Evolutionary conservation across 1,140 invertebrate species (phyloP).

Genomic region (Ceratoteleas bidentatus): DNA sequence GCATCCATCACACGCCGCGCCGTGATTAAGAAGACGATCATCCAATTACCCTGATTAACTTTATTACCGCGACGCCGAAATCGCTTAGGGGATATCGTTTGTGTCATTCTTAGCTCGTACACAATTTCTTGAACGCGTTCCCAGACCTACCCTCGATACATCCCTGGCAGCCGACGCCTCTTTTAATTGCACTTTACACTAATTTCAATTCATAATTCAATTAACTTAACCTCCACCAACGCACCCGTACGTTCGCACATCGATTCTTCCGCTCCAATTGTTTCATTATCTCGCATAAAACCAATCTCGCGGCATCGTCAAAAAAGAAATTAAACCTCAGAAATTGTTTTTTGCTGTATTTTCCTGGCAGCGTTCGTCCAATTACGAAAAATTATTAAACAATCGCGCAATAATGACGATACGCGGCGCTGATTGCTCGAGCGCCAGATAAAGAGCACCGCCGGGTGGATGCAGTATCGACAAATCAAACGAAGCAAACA

Average conservation of each 20-base stretch:
- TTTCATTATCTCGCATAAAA: constrained; percentile 28
- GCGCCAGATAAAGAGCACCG: constrained; percentile 8
- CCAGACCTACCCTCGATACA: not conserved
- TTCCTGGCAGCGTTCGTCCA: not conserved
- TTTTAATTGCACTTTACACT: constrained; percentile 23
- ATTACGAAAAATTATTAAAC: constrained; percentile 17
- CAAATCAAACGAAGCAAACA: constrained; percentile 17
- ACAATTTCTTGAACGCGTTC: constrained; percentile 33
- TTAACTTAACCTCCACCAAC: constrained; percentile 6
- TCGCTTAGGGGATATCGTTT: constrained; percentile 40
- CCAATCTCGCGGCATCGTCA: not conserved
- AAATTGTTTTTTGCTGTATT: not conserved
- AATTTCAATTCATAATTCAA: constrained; percentile 28
- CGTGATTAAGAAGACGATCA: constrained; percentile 75
- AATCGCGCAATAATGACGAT: constrained; percentile 10
- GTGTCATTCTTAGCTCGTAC: constrained; percentile 20
- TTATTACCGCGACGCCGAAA: constrained; percentile 67
- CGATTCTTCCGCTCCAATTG: constrained; percentile 19
- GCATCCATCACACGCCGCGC: constrained; percentile 75
- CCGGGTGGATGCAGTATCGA: constrained; percentile 13
- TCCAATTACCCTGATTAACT: constrained; percentile 72
- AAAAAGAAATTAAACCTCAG: constrained; percentile 4
- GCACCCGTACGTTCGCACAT: not conserved
- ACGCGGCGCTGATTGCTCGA: constrained; percentile 3
- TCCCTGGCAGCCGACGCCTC: not conserved